Evolutionary conservation across 2,113 vertebrate genomes (phyloP).

Genomic region (Atherinomorus stipes): DNA sequence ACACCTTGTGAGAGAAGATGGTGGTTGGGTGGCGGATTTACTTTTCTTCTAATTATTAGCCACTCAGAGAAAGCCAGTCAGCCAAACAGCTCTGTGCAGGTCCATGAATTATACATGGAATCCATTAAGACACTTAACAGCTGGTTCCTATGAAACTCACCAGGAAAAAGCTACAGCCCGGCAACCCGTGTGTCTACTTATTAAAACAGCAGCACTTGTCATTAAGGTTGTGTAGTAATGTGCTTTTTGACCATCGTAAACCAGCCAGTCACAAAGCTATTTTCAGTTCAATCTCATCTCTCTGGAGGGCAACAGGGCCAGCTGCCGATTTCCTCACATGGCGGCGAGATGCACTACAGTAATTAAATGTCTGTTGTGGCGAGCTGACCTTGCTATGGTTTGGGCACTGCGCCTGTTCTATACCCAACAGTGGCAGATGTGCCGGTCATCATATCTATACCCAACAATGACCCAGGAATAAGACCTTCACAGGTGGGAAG

Average conservation of each 20-base stretch:
- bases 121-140: slow-evolving; percentile 75
- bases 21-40: slow-evolving; percentile 31
- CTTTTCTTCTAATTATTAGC: slow-evolving; percentile 55
- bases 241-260: slow-evolving; percentile 64
- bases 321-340: slow-evolving; percentile 61
- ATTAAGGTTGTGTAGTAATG: slow-evolving; percentile 60
- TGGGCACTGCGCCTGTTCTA: slow-evolving; percentile 35
- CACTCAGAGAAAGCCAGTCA: slow-evolving; percentile 46
- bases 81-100: slow-evolving; percentile 43
- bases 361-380: slow-evolving; percentile 70
- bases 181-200: slow-evolving; percentile 49
- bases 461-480: background rate
- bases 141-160: slow-evolving; percentile 59
- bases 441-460: slow-evolving; percentile 30
- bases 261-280: slow-evolving; percentile 56
- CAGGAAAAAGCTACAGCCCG: slow-evolving; percentile 46
- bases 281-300: slow-evolving; percentile 67
- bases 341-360: slow-evolving; percentile 56
- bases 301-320: slow-evolving; percentile 53
- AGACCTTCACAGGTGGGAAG: slow-evolving; percentile 2
- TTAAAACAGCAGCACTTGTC: slow-evolving; percentile 67
- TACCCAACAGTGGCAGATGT: slow-evolving; percentile 47
- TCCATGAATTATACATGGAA: slow-evolving; percentile 71
- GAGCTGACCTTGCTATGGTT: slow-evolving; percentile 66
- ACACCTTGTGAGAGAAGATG: slow-evolving; percentile 3